Conservation (phyloP, 2,797 vertebrate genomes). For the Rhynchonycteris naso region DNA sequence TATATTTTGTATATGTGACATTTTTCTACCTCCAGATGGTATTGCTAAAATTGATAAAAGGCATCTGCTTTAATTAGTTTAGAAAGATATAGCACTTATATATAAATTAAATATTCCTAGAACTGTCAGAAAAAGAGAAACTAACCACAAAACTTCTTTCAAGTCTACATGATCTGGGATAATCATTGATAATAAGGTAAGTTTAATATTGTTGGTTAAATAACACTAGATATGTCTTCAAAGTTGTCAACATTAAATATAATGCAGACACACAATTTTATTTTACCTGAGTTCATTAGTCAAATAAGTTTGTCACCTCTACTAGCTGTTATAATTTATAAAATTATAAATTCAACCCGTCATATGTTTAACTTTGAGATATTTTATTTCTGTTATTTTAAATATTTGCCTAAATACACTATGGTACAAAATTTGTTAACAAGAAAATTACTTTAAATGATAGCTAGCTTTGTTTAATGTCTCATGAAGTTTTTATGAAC, state of each 20-base stretch:
- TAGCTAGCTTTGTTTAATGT: neutral
- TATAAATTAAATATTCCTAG: neutral
- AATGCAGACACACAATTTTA: neutral
- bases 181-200: neutral
- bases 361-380: neutral
- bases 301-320: neutral
- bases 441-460: neutral
- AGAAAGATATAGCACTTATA: neutral
- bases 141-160: neutral
- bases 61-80: slow-evolving; percentile 15
- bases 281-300: neutral
- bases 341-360: slow-evolving; percentile 28
- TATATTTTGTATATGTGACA: neutral
- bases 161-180: neutral
- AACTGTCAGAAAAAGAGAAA: slow-evolving; percentile 2
- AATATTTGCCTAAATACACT: neutral
- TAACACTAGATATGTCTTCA: neutral
- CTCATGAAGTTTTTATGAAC: neutral
- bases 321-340: neutral
- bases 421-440: neutral
- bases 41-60: slow-evolving; percentile 22
- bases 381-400: slow-evolving; percentile 11
- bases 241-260: neutral
- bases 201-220: neutral
- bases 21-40: neutral